Percentiles rank a stretch among this genome's conserved stretches.
Conservation (phyloP, 2,888 invertebrate genomes). For the Aspidiotus destructor region DNA sequence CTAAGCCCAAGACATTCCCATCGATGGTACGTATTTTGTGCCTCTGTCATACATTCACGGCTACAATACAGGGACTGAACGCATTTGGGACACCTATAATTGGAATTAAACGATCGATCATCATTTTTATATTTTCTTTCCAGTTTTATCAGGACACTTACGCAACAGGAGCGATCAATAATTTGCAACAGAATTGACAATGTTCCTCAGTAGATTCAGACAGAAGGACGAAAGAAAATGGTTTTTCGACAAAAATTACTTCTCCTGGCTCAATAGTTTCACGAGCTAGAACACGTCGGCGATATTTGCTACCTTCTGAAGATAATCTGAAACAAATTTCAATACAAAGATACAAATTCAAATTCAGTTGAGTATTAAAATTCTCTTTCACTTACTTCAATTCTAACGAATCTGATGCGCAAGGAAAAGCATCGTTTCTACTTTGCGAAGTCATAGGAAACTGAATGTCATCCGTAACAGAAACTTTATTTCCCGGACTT, state of each 20-base stretch:
- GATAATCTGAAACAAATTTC: neutral
- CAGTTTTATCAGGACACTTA: conserved; percentile 40
- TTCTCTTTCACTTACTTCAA: conserved; percentile 22
- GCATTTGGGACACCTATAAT: conserved; percentile 55
- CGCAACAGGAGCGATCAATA: conserved; percentile 54
- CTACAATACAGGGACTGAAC: conserved; percentile 59
- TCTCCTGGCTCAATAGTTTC: conserved; percentile 55
- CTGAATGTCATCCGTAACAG: neutral
- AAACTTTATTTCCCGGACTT: too few relatives aligned
- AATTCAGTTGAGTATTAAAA: neutral
- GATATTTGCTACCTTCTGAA: conserved; percentile 45
- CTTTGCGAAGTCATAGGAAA: neutral
- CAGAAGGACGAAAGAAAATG: conserved; percentile 65
- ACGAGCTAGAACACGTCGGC: conserved; percentile 57
- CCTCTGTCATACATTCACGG: conserved; percentile 50
- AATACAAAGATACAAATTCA: neutral
- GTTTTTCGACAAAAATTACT: conserved; percentile 67
- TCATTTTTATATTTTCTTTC: neutral
- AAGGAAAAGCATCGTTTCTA: conserved; percentile 25
- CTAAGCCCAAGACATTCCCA: conserved; percentile 60
- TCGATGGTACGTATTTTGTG: conserved; percentile 52
- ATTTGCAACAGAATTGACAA: conserved; percentile 66
- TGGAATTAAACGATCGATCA: too few relatives aligned
- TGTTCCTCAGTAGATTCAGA: conserved; percentile 47
- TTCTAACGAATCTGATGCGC: conserved; percentile 32